phyloP scores from a whole-genome alignment of 2,797 vertebrate genomes.

The Limosa lapponica region DNA sequence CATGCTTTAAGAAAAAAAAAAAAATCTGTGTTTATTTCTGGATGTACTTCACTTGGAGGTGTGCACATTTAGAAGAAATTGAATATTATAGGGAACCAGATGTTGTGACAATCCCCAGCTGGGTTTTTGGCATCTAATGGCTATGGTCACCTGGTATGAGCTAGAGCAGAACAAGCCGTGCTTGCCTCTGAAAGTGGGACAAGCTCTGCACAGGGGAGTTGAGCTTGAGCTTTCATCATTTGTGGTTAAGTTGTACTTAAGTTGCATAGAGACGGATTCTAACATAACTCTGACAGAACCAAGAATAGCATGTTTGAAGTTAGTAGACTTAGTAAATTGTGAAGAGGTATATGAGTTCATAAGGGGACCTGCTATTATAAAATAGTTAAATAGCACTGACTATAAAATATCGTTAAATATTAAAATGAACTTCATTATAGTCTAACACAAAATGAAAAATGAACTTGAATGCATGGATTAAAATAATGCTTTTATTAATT shows the following conservation, averaged over 20 bases:
- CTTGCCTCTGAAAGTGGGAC: not conserved
- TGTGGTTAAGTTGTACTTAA: not conserved
- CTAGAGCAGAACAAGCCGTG: not conserved
- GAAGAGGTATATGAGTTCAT: not conserved
- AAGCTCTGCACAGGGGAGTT: not conserved
- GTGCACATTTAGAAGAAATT: not conserved
- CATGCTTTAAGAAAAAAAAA: conserved; percentile 34
- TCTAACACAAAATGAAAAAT: not conserved
- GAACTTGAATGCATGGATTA: not conserved
- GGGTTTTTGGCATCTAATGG: conserved; percentile 13
- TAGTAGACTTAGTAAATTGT: not conserved
- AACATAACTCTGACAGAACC: not conserved
- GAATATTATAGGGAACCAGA: not conserved
- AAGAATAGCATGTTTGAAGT: not conserved
- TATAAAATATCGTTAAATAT: not conserved
- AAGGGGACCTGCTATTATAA: not conserved
- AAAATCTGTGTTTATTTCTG: conserved; percentile 10
- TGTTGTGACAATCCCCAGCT: not conserved
- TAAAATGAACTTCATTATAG: not conserved
- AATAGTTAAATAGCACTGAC: not conserved
- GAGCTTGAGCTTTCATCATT: not conserved
- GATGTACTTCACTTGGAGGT: not conserved
- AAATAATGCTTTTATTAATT: not conserved
- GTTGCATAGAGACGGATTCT: not conserved
- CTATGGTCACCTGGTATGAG: not conserved